phyloP scores from a whole-genome alignment of 2,113 vertebrate genomes.

The Thunnus thynnus region DNA sequence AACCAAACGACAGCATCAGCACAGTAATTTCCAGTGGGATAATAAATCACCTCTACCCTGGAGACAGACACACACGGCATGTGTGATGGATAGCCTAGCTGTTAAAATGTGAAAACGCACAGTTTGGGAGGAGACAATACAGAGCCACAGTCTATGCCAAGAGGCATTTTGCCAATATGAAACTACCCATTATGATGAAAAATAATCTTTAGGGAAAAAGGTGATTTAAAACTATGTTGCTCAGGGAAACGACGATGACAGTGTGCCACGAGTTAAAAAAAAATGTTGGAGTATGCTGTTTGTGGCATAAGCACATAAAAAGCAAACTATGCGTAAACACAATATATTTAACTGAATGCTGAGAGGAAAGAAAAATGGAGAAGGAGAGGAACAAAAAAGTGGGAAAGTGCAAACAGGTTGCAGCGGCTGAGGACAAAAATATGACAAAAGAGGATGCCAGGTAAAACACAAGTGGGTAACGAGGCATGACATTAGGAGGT shows the following conservation, averaged over 20 bases:
- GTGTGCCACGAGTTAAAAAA: slow-evolving; percentile 18
- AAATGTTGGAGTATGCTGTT: neutral
- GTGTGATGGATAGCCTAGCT: slow-evolving; percentile 75
- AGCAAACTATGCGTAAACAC: slow-evolving; percentile 15
- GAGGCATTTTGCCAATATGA: slow-evolving; percentile 66
- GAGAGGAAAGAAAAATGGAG: slow-evolving; percentile 16
- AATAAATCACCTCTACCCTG: slow-evolving; percentile 75
- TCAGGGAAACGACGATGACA: slow-evolving; percentile 48
- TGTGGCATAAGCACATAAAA: slow-evolving; percentile 30
- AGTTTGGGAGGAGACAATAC: slow-evolving; percentile 66
- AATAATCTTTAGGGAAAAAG: slow-evolving; percentile 67
- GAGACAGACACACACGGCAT: slow-evolving; percentile 67
- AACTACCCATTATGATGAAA: slow-evolving; percentile 68
- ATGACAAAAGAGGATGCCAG: slow-evolving; percentile 26
- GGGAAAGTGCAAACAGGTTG: slow-evolving; percentile 23
- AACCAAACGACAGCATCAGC: slow-evolving; percentile 67
- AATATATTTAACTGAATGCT: slow-evolving; percentile 22
- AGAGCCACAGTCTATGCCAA: slow-evolving; percentile 46
- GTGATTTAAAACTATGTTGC: slow-evolving; percentile 67
- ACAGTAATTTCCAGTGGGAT: slow-evolving; percentile 68
- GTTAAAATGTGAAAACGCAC: slow-evolving; percentile 74
- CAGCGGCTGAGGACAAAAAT: slow-evolving; percentile 21
- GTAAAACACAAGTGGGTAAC: slow-evolving; percentile 39
- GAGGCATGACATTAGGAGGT: slow-evolving; percentile 29
- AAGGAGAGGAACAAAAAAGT: neutral